Evolutionary conservation across 2,797 vertebrate species (phyloP), one percentile per base, ranked within the genome.

Genomic region (Neopelma chrysocephalum): DNA sequence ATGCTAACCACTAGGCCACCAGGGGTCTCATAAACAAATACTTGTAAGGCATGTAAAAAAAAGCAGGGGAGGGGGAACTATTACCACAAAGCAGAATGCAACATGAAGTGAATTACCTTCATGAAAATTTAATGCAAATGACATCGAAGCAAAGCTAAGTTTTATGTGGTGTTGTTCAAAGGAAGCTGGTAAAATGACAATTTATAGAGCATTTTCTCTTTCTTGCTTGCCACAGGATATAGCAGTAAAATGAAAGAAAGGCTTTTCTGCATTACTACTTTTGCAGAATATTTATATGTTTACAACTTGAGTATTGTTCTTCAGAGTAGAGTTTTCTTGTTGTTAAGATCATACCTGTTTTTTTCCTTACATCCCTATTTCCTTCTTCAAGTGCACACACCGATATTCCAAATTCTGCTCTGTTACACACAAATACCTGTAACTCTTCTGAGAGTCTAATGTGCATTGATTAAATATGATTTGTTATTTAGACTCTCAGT

Each of bases 71-170:
- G 4, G 1, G 2, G 61, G 27, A 56, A 82, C 15, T 94, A 95
- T 94, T 96, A 76, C 70, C 36, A 77, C 54, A 78, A 85, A 96
- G 75, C 66, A 95, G 95, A 96, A 90, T 79, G 66, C 54, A 76
- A 89, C 66, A 68, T 62, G 92, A 96, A 96, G 42, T 87, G 73
- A 94, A 95, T 94, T 93, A 92, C 42, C 77, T 96, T 95, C 79
- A 96, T 97, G 92, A 98, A 95, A 97, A 96, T 94, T 96, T 97
- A 96, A 92, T 96, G 85, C 78, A 97, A 97, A 97, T 93, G 21
- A 79, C 71, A 87, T 78, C 10, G 47, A 93, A 96, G 80, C n/a
- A 96, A 92, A 96, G 92, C 72, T 89, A 83, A 89, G 58, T 43
- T 96, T 96, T 96, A 95, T 95, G 90, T 4, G 3, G 34, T 65